Evolutionary conservation across 1,140 invertebrate genomes (phyloP).

Genomic region (Hermatobates lingyangjiaoensis): DNA sequence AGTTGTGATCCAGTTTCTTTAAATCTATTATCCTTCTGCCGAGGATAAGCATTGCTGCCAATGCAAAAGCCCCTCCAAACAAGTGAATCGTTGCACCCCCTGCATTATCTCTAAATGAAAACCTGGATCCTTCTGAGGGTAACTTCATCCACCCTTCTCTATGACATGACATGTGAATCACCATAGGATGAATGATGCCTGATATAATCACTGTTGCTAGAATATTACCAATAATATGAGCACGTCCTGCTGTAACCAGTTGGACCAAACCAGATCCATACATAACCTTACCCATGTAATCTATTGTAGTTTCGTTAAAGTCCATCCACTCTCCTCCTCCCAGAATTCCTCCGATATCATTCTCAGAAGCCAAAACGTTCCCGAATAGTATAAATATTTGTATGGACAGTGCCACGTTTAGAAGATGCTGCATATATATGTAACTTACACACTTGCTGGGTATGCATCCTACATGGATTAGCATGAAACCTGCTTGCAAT

Average conservation of each 20-base stretch:
- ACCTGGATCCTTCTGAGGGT: not conserved
- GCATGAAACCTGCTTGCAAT: not conserved
- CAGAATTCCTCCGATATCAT: not conserved
- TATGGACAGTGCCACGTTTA: constrained; percentile 1
- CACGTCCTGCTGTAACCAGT: not conserved
- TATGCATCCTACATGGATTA: constrained; percentile 1
- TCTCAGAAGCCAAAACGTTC: not conserved
- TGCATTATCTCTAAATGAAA: constrained; percentile 2
- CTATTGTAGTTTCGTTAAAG: not conserved
- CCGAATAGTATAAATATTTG: not conserved
- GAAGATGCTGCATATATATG: not conserved
- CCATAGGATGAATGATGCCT: not conserved
- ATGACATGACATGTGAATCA: not conserved
- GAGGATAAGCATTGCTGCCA: not conserved
- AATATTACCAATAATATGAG: not conserved
- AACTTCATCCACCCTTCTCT: not conserved
- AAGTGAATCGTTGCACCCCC: not conserved
- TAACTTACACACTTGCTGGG: constrained; percentile 2
- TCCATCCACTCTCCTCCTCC: not conserved
- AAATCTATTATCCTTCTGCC: constrained; percentile 1
- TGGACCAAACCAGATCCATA: not conserved
- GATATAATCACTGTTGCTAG: not conserved
- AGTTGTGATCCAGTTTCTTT: constrained; percentile 1
- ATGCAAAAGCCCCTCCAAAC: not conserved
- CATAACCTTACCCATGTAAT: not conserved